Evolutionary conservation across 2,797 vertebrate species (phyloP).

Genomic region (Nothura maculosa): DNA sequence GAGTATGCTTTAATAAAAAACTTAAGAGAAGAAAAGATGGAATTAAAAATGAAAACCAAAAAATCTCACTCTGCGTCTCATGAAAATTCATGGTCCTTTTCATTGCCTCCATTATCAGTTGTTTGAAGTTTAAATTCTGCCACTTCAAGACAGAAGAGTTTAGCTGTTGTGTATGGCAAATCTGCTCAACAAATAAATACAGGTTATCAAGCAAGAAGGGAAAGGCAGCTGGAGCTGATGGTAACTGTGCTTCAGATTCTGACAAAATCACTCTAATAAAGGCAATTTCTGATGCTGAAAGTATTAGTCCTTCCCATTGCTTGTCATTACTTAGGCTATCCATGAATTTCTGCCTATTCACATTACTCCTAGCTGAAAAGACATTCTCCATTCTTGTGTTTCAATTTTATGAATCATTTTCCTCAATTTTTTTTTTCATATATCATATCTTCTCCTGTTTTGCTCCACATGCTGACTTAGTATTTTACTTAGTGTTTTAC

Average conservation of each 20-base stretch:
- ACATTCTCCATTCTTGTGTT: not conserved
- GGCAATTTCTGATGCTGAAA: not conserved
- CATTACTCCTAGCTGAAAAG: not conserved
- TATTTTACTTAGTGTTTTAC: not conserved
- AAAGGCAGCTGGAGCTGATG: not conserved
- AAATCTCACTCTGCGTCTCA: not conserved
- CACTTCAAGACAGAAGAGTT: constrained; percentile 1
- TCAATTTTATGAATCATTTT: not conserved
- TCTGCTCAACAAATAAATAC: not conserved
- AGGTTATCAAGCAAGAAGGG: not conserved
- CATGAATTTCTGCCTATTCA: not conserved
- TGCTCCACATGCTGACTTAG: not conserved
- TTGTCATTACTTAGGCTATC: not conserved
- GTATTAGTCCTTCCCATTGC: not conserved
- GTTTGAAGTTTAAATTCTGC: not conserved
- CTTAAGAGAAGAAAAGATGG: not conserved
- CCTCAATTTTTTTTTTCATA: not conserved
- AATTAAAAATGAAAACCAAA: not conserved
- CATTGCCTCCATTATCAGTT: not conserved
- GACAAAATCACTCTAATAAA: not conserved
- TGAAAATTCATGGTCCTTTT: not conserved
- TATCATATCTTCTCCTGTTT: not conserved
- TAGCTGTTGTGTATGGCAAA: not conserved
- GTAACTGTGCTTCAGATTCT: not conserved
- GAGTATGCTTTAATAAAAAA: not conserved